Base-by-base conservation (phyloP, 2,888 invertebrate species). In the Caenorhabditis imperialis region DNA sequence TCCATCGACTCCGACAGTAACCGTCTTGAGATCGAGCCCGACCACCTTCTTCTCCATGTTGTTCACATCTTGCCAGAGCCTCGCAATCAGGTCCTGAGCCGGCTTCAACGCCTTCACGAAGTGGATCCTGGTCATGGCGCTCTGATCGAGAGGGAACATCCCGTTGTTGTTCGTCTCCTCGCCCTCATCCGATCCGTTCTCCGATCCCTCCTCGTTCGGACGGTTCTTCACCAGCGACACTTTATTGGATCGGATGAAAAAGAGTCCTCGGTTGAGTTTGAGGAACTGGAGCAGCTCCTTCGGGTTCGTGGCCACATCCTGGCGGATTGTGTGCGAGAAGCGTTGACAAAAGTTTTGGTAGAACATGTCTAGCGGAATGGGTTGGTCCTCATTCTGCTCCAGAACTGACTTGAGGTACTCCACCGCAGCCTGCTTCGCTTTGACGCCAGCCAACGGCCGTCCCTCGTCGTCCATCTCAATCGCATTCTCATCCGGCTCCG, bases 1-100 rank as follows among this genome's bases (percentile, higher is more conserved):
- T 1, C 93, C 90, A 22, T 78, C 77, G 7, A 78, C 77, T 22
- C 96, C 96, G 73, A 96, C 91, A 89, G 95, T 95, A 58, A 96
- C 93, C 16, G 96, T 95, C 90, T 96, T 96, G 84, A 94, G 94
- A 88, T 96, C 96, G 86, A 96, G 92, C 0, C 94, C 94, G 22
- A 96, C 91, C 7, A 89, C 84, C n/a, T 83, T 80, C 47, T 75
- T 77, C 14, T 77, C 78, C 70, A 75, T 67, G 12, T 72, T 65
- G 62, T 82, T 79, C 8, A 85, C 51, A 30, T 87, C 86, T 20
- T 75, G 63, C 73, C 78, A 77, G 10, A 86, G 54, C 33, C 77
- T 74, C 4, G 77, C 71, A 37, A 86, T 78, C n/a, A 83, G 54
- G 42, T 85, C 85, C 78, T 85, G 85, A 18, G 88, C 88, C 10